Conservation (phyloP, 2,797 vertebrate genomes). For the Delichon dasypus region DNA sequence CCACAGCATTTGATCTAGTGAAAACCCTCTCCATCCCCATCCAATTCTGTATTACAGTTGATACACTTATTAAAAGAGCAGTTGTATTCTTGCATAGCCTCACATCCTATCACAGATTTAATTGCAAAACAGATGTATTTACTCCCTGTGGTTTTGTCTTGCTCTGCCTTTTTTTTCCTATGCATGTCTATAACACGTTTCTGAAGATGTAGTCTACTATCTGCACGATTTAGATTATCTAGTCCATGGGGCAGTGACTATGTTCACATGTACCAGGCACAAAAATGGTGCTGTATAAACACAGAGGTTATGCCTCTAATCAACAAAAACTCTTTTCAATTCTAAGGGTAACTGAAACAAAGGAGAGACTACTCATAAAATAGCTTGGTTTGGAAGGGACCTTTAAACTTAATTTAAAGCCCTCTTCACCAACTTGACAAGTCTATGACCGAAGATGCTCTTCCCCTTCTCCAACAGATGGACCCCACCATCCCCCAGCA, state of each 20-base stretch:
- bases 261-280: not conserved
- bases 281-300: not conserved
- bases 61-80: not conserved
- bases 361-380: not conserved
- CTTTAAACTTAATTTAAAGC: not conserved
- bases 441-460: not conserved
- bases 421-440: not conserved
- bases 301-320: not conserved
- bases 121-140: not conserved
- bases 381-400: not conserved
- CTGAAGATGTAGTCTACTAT: not conserved
- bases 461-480: not conserved
- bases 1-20: not conserved
- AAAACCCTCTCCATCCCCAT: not conserved
- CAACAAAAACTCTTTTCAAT: not conserved
- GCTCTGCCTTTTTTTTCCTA: not conserved
- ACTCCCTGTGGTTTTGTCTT: not conserved
- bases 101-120: not conserved
- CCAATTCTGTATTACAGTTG: not conserved
- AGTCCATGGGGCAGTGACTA: not conserved
- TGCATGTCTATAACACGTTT: not conserved
- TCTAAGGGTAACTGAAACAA: not conserved
- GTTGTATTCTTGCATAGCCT: not conserved
- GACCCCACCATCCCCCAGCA: not conserved
- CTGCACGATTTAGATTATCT: constrained; percentile 6